phyloP scores from a whole-genome alignment of 2,888 invertebrate species.

The Nomada fucata region DNA sequence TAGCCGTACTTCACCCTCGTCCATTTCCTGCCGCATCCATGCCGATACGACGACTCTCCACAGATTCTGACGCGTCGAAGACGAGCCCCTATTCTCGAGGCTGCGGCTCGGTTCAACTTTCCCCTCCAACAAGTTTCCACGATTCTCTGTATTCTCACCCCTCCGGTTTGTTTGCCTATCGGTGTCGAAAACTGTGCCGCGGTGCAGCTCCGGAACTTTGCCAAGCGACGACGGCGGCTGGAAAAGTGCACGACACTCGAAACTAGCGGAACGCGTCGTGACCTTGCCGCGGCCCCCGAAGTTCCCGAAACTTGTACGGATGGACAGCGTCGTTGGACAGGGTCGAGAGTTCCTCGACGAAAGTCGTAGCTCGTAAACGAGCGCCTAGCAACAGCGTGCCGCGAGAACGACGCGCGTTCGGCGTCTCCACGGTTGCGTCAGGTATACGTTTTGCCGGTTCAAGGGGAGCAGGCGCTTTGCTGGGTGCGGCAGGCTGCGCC shows the following conservation, averaged over 20 bases:
- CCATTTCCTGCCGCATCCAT: conserved; percentile 39
- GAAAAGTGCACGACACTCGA: neutral
- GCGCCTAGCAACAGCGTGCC: conserved; percentile 72
- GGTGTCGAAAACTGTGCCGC: neutral
- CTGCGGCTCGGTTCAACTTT: neutral
- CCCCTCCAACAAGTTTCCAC: neutral
- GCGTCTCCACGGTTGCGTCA: conserved; percentile 61
- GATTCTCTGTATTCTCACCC: neutral
- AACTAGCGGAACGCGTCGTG: conserved; percentile 14
- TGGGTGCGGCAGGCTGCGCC: conserved; percentile 82
- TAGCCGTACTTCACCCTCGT: conserved; percentile 42
- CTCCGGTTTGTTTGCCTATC: no score
- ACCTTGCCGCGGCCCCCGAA: conserved; percentile 29
- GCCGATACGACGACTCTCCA: neutral
- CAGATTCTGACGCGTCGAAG: neutral
- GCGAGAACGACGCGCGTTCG: conserved; percentile 58
- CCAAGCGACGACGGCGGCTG: neutral
- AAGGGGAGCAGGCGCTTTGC: conserved; percentile 77
- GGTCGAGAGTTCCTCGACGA: neutral
- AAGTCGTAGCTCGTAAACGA: conserved; percentile 30
- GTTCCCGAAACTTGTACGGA: neutral
- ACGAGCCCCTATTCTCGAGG: no score
- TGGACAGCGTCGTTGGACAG: conserved; percentile 8
- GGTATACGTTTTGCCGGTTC: conserved; percentile 72
- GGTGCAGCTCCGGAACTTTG: neutral